Conservation (phyloP, 2,888 invertebrate genomes). For the Acleris sparsana region DNA sequence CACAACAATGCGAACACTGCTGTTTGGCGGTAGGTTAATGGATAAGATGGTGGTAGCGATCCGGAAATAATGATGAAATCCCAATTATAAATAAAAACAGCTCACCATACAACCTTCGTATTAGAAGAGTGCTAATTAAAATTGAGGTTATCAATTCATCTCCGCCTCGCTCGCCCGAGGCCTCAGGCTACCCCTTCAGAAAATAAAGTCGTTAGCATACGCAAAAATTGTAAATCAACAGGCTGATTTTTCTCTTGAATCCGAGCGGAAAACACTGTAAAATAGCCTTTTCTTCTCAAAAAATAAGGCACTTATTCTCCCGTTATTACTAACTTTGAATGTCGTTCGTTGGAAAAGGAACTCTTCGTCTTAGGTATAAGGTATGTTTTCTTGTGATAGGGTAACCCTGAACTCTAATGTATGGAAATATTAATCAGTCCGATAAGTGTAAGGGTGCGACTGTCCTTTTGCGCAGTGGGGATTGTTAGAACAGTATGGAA, state of each 20-base stretch:
- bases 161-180: slow-evolving; percentile 13
- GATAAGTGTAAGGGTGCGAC: slow-evolving; percentile 53
- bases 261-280: neutral
- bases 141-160: too few species aligned
- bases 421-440: slow-evolving; percentile 62
- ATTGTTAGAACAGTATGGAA: slow-evolving; percentile 42
- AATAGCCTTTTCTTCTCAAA: slow-evolving; percentile 7
- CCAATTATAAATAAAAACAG: too few species aligned
- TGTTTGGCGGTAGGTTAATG: too few species aligned
- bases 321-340: too few species aligned
- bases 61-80: too few species aligned
- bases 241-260: slow-evolving; percentile 16
- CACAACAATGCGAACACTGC: too few species aligned
- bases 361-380: slow-evolving; percentile 13
- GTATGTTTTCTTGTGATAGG: slow-evolving; percentile 13
- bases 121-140: too few species aligned
- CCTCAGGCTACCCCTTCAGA: slow-evolving; percentile 24
- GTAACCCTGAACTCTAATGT: slow-evolving; percentile 56
- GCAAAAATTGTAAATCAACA: slow-evolving; percentile 29
- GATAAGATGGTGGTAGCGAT: too few species aligned
- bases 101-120: too few species aligned
- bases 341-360: slow-evolving; percentile 14
- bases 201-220: slow-evolving; percentile 31
- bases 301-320: slow-evolving; percentile 19
- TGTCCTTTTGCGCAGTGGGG: slow-evolving; percentile 40